phyloP scores from a whole-genome alignment of 2,888 invertebrate genomes.

The Andrena camellia region DNA sequence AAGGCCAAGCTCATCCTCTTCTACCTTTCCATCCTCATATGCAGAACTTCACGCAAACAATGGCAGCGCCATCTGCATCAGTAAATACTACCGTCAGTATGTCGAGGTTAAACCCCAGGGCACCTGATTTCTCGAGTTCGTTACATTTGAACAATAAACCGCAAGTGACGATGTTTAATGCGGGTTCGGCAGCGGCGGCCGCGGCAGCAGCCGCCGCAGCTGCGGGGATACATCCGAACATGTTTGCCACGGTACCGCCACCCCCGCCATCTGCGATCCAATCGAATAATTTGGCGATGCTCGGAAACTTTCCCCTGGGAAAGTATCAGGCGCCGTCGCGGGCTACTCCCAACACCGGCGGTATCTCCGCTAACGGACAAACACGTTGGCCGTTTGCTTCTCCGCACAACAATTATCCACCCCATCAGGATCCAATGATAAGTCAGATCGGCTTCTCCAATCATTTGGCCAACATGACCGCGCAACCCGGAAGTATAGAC shows the following conservation, averaged over 20 bases:
- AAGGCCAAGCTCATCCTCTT: slow-evolving; percentile 78
- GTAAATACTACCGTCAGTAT: slow-evolving; percentile 86
- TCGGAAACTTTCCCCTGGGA: slow-evolving; percentile 80
- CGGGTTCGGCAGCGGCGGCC: slow-evolving; percentile 69
- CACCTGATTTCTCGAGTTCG: slow-evolving; percentile 91
- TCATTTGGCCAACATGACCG: slow-evolving; percentile 78
- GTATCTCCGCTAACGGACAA: slow-evolving; percentile 79
- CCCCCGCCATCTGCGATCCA: slow-evolving; percentile 79
- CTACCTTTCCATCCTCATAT: slow-evolving; percentile 81
- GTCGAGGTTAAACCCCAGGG: slow-evolving; percentile 92
- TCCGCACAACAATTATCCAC: slow-evolving; percentile 78
- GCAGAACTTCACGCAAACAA: slow-evolving; percentile 80
- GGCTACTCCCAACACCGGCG: slow-evolving; percentile 72
- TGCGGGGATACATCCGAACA: slow-evolving; percentile 78
- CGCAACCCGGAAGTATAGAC: slow-evolving; percentile 78
- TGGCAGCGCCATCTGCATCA: slow-evolving; percentile 80
- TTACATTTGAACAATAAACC: slow-evolving; percentile 83
- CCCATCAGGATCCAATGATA: slow-evolving; percentile 81
- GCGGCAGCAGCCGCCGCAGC: slow-evolving; percentile 32
- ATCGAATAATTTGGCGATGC: slow-evolving; percentile 80
- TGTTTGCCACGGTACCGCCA: slow-evolving; percentile 80
- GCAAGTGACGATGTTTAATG: slow-evolving; percentile 82
- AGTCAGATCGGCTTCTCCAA: slow-evolving; percentile 81
- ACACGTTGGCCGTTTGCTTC: slow-evolving; percentile 83
- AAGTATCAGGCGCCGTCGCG: slow-evolving; percentile 79